These are phyloP conservation scores for Corythornis madagascariensis DNA, from an alignment of 2,113 vertebrate species.

Conservation along the genomic window DNA sequence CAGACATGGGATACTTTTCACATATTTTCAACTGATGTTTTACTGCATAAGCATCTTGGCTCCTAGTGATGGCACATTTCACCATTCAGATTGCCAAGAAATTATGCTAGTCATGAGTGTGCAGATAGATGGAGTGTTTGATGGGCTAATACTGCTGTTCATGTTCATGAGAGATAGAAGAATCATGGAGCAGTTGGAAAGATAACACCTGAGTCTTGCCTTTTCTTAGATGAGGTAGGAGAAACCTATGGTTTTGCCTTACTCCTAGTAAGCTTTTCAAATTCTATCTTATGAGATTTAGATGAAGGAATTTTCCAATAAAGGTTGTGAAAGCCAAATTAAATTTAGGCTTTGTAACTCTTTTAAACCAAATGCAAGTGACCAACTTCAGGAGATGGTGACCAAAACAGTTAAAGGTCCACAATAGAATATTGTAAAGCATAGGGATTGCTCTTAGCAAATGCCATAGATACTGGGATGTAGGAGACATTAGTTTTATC, in stretches of 20 bases:
- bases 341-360: background rate
- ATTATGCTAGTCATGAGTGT: background rate
- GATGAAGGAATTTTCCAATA: background rate
- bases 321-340: background rate
- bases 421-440: background rate
- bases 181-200: background rate
- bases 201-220: background rate
- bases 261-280: background rate
- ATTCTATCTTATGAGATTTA: background rate
- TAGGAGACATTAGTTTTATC: background rate
- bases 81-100: background rate
- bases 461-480: background rate
- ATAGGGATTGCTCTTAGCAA: background rate
- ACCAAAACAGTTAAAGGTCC: background rate
- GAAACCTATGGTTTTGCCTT: accelerated
- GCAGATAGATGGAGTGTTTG: background rate
- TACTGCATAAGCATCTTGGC: background rate
- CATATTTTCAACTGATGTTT: background rate
- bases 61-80: background rate
- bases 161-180: background rate
- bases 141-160: background rate
- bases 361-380: background rate
- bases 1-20: background rate
- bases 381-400: background rate
- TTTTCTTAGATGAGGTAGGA: background rate